These are phyloP conservation scores for Heterodera filipjevi DNA, from an alignment of 2,888 invertebrate species.

Conservation along the genomic window DNA sequence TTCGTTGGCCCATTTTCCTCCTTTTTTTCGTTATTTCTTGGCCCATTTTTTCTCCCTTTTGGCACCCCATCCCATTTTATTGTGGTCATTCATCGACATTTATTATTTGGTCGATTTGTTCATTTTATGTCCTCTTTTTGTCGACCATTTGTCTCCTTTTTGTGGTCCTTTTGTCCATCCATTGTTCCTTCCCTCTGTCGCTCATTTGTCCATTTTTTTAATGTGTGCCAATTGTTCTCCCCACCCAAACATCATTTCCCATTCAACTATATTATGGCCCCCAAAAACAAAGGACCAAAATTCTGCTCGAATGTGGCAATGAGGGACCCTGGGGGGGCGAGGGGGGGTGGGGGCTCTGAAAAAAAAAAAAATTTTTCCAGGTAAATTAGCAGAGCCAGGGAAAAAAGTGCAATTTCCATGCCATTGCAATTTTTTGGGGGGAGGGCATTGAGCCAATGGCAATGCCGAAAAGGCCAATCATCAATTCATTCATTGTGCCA, in stretches of 20 bases:
- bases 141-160: neutral
- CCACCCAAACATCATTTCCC: too few species aligned
- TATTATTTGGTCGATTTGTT: neutral
- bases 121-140: too few species aligned
- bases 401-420: constrained; percentile 7
- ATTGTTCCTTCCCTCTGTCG: neutral
- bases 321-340: neutral
- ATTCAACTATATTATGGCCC: too few species aligned
- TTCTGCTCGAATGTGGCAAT: too few species aligned
- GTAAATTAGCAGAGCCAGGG: neutral
- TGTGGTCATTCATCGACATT: neutral
- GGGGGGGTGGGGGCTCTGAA: too few species aligned
- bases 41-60: neutral
- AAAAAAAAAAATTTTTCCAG: neutral
- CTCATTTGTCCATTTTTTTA: neutral
- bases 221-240: neutral
- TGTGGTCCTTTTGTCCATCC: neutral
- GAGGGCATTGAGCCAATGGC: neutral
- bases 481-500: too few species aligned
- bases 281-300: too few species aligned
- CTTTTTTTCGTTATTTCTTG: neutral
- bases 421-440: neutral
- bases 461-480: too few species aligned
- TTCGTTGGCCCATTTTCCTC: too few species aligned
- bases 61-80: neutral